A percentile compares a stretch with the other conserved stretches of the same genome.
These are phyloP conservation scores for Xestia ashworthii DNA, from an alignment of 2,888 invertebrate species.

Conservation along the genomic window DNA sequence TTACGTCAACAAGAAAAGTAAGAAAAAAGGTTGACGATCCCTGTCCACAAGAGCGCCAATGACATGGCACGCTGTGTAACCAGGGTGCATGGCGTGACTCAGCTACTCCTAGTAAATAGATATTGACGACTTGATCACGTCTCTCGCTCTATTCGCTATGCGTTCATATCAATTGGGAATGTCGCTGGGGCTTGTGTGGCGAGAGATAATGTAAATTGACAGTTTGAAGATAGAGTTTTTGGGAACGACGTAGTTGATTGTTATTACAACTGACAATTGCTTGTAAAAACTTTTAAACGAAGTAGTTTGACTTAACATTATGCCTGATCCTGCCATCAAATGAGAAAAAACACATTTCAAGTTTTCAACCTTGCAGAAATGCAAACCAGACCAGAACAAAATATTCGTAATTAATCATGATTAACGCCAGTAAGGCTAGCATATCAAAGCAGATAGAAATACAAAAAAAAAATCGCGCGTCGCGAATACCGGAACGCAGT, in stretches of 20 bases:
- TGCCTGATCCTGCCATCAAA: background rate
- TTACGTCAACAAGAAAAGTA: background rate
- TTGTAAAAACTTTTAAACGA: background rate
- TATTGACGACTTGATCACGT: constrained; percentile 59
- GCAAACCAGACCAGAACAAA: background rate
- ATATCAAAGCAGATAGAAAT: constrained; percentile 21
- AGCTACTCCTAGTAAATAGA: constrained; percentile 51
- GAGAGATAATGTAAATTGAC: constrained; percentile 25
- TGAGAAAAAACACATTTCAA: background rate
- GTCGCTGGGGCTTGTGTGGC: constrained; percentile 10
- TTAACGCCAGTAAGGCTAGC: constrained; percentile 8
- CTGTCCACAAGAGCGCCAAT: constrained; percentile 40
- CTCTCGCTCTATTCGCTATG: constrained; percentile 33
- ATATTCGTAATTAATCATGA: constrained; percentile 2
- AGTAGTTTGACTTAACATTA: background rate
- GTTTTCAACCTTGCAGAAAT: background rate
- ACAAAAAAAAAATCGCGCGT: constrained; percentile 26
- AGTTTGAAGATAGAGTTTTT: constrained; percentile 16
- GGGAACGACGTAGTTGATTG: background rate
- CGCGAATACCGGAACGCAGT: constrained; percentile 48
- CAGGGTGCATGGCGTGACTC: constrained; percentile 61
- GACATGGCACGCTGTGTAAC: constrained; percentile 24
- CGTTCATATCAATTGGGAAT: constrained; percentile 56
- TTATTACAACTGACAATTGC: background rate
- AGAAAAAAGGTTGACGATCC: constrained; percentile 22